A percentile compares a stretch with the other conserved stretches of the same genome.
Conservation (phyloP, 2,797 vertebrate species). For the Sphaeramia orbicularis region DNA sequence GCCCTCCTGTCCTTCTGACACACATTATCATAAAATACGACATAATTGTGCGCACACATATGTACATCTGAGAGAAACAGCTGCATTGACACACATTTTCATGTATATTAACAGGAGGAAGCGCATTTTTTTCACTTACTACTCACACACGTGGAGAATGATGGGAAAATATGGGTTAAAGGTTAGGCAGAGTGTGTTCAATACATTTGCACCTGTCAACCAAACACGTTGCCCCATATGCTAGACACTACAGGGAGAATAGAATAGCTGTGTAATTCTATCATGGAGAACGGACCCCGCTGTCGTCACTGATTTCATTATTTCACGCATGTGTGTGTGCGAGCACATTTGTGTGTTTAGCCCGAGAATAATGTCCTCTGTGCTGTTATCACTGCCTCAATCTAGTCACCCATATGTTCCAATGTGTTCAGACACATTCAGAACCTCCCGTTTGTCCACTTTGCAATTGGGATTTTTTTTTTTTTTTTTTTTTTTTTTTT, state of each 20-base stretch:
- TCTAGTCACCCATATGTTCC: slow-evolving; percentile 79
- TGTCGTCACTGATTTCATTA: slow-evolving; percentile 72
- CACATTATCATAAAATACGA: slow-evolving; percentile 75
- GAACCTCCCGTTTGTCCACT: slow-evolving; percentile 76
- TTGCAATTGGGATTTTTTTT: slow-evolving; percentile 66
- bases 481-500: slow-evolving; percentile 24
- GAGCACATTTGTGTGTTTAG: slow-evolving; percentile 47
- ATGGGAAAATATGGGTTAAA: slow-evolving; percentile 80
- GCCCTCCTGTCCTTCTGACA: slow-evolving; percentile 65
- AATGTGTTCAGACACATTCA: slow-evolving; percentile 63
- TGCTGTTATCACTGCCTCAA: slow-evolving; percentile 70
- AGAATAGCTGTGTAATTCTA: slow-evolving; percentile 66
- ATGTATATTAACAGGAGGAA: slow-evolving; percentile 87
- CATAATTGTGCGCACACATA: slow-evolving; percentile 41
- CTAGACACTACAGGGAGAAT: slow-evolving; percentile 52
- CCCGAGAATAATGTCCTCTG: slow-evolving; percentile 64
- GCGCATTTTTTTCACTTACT: slow-evolving; percentile 68
- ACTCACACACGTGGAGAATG: slow-evolving; percentile 8
- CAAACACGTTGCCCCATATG: slow-evolving; percentile 64
- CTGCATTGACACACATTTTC: slow-evolving; percentile 85
- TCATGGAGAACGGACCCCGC: slow-evolving; percentile 64
- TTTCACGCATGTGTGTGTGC: slow-evolving; percentile 34
- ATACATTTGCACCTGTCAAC: slow-evolving; percentile 76
- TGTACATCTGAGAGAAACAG: slow-evolving; percentile 85
- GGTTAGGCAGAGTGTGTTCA: slow-evolving; percentile 80